Base-by-base conservation (phyloP, 2,113 vertebrate species). In the Neomonachus schauinslandi region DNA sequence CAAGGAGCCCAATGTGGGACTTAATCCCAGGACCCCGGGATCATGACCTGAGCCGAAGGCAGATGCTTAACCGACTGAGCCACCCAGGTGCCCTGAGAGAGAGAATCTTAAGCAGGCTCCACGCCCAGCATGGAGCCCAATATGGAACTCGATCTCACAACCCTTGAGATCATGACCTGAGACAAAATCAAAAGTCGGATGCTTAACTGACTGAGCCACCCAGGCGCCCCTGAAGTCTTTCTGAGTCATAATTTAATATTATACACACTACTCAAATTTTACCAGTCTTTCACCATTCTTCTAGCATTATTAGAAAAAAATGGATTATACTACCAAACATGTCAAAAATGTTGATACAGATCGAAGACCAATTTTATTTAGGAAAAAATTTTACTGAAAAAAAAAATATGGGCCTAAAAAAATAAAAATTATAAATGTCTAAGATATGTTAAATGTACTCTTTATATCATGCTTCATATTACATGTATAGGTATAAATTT, bases 331-430 rank as follows among this genome's bases (percentile, higher is more conserved):
- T 65, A 80, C 7, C 33, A 89, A 84, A 95, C 55, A 76, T 51
- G 28, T 81, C 31, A 77, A n/a, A 81, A 72, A 80, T n/a, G 33
- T 5, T 92, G 63, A 74, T 22, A 92, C 12, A 83, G 19, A 77
- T 26, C n/a, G 2, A 90, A 87, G 51, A 53, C 55, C 51, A 82
- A n/a, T 81, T 97, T 89, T 85, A 89, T 55, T 55, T 39, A 96
- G 31, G 46, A 85, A 97, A 95, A 24, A 91, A 77, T 82, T 77
- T 51, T 88, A 94, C 14, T 65, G 53, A 93, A 89, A 76, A 61
- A 46, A 57, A 86, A 89, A 39, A 36, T 42, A 31, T 71, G 69
- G 33, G n/a, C 26, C 86, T 15, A 65, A 3, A 82, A 71, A 77
- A 16, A 63, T 51, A 42, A 71, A 91, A 65, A 57, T 22, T 39